Evolutionary conservation across 2,888 invertebrate genomes (phyloP), one percentile per base, ranked within the genome.

Genomic region (Synanthedon vespiformis): DNA sequence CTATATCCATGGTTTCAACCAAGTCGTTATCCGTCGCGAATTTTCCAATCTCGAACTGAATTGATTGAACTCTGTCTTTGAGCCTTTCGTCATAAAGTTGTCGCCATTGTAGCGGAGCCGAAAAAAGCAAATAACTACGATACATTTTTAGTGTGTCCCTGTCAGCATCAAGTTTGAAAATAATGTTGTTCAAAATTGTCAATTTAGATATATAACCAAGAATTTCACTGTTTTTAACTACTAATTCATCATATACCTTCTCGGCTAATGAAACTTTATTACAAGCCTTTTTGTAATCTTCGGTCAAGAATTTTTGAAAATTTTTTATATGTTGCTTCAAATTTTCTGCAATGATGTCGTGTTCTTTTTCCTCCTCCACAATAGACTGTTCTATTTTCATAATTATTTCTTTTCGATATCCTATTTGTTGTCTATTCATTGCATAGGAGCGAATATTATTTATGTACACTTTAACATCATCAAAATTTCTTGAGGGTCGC

Each of bases 381-480:
- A 73, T 62, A 59, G 68, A 73, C 60, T 76, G 69, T 13, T 83
- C 74, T 57, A 86, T 74, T 64, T 82, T 85, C 55, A 85, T 59
- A 53, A 80, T 69, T 27, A 87, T 66, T 60, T 87, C 87, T 51
- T 74, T 71, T 5, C 86, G 68, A 57, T 86, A 87, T 40, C 87
- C 87, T 50, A 85, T 82, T 64, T 89, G 80, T 51, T 90, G 79
- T 4, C 86, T 77, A 56, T 79, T 79, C 74, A 85, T 86, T 10
- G 89, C 79, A 58, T 88, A 87, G n/a, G 70, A 63, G 34, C 89
- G 77, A 53, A 87, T 83, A 54, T 90, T 88, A 40, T 80, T 79
- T 3, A 91, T 69, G 64, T 92, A 92, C 8, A 89, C 81, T 58
- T 87, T 81, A 51, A 89, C 81, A 56, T 89, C 90, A 57, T 91